Base-by-base conservation (phyloP, 2,113 vertebrate species). In the Colaptes auratus region DNA sequence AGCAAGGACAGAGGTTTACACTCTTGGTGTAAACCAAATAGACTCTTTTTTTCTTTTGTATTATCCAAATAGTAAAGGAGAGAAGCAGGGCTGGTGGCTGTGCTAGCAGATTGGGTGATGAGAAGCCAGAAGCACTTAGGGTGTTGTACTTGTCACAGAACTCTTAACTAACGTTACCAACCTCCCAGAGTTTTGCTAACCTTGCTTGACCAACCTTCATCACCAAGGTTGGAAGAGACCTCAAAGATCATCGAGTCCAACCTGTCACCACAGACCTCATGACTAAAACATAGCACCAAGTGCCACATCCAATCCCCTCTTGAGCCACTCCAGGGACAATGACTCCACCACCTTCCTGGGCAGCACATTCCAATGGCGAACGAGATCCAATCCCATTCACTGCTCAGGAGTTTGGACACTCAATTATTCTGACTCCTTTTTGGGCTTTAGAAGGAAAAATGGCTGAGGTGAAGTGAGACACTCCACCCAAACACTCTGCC, bases 81-180 rank as follows among this genome's bases (percentile, higher is more conserved):
- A 55, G 3, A 61, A 82, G 27, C 7, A 5, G 9, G 33, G 18
- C 19, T 66, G 64, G 27, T 42, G 73, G 42, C 35, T 30, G 44
- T 0, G 3, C 17, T 4, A 7, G 33, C 18, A 79, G 50, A 27
- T 61, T 15, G 0, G 12, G 30, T 28, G 71, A 23, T 0, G 0
- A 64, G 58, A 36, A 53, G 42, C 36, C 53, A 25, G 59, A 17
- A 33, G 55, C 31, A 31, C 6, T 44, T 4, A 52, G 60, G 82
- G 13, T 87, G 69, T 6, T 86, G n/a, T 15, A 8, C 10, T 14
- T 18, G 15, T 23, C 2, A 0, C 27, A 75, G 64, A 58, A 28
- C 59, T 24, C 30, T 50, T 42, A 42, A 42, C 42, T 14, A 42
- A 8, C 24, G 63, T 27, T 82, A 14, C 21, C 20, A 19, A 7